Conservation (phyloP, 2,113 vertebrate genomes). For the Actenoides hombroni region DNA sequence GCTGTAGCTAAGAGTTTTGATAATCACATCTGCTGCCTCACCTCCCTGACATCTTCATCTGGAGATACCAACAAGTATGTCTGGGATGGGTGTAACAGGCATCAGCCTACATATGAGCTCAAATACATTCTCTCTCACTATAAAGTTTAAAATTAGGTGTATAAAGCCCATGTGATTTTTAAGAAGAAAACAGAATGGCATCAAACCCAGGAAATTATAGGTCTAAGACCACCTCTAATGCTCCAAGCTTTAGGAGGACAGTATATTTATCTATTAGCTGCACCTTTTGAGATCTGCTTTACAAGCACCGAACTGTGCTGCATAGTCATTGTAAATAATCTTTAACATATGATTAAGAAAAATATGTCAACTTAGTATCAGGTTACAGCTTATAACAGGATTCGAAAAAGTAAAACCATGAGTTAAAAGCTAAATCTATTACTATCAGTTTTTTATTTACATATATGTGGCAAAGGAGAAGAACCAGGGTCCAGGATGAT, state of each 20-base stretch:
- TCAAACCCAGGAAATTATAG: neutral
- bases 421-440: neutral
- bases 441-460: neutral
- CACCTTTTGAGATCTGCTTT: neutral
- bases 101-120: neutral
- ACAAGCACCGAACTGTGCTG: neutral
- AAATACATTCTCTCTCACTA: neutral
- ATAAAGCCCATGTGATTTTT: neutral
- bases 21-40: neutral
- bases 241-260: neutral
- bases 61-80: neutral
- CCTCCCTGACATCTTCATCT: neutral
- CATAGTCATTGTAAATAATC: neutral
- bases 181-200: neutral
- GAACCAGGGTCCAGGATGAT: neutral
- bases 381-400: neutral
- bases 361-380: neutral
- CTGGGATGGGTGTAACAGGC: neutral
- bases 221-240: neutral
- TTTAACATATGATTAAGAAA: neutral
- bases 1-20: neutral
- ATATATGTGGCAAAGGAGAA: neutral
- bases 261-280: neutral
- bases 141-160: neutral
- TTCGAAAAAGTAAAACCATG: neutral